Conservation (phyloP, 2,113 vertebrate genomes). For the Indicator indicator region DNA sequence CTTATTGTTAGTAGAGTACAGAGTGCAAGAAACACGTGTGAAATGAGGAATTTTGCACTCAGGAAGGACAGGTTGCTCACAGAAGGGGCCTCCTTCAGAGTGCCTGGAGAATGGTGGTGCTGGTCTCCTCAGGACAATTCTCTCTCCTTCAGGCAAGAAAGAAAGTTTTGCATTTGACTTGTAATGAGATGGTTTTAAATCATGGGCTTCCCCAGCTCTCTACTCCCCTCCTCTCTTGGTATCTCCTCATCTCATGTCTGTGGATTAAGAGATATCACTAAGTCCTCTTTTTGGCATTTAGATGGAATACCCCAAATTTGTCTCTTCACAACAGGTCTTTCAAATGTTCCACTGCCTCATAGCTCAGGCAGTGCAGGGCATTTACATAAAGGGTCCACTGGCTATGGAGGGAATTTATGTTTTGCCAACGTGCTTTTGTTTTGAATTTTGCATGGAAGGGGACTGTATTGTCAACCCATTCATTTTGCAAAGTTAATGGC, state of each 20-base stretch:
- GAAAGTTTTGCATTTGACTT: not conserved
- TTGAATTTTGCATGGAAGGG: not conserved
- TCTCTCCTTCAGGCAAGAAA: not conserved
- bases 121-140: not conserved
- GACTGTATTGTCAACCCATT: not conserved
- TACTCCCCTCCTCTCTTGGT: rapidly evolving
- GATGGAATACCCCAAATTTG: not conserved
- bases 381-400: not conserved
- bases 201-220: not conserved
- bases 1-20: not conserved
- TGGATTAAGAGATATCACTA: not conserved
- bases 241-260: not conserved
- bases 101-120: not conserved
- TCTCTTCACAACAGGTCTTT: not conserved
- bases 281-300: not conserved
- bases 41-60: not conserved
- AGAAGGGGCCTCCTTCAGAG: not conserved
- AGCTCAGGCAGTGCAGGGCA: not conserved
- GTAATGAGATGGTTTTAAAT: not conserved
- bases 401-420: not conserved
- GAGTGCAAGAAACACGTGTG: not conserved
- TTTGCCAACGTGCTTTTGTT: not conserved
- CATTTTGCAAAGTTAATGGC: constrained; percentile 3
- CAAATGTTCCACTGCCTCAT: not conserved
- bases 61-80: not conserved